Evolutionary conservation across 1,140 invertebrate species (phyloP).

Genomic region (Neocloeon triangulifer): DNA sequence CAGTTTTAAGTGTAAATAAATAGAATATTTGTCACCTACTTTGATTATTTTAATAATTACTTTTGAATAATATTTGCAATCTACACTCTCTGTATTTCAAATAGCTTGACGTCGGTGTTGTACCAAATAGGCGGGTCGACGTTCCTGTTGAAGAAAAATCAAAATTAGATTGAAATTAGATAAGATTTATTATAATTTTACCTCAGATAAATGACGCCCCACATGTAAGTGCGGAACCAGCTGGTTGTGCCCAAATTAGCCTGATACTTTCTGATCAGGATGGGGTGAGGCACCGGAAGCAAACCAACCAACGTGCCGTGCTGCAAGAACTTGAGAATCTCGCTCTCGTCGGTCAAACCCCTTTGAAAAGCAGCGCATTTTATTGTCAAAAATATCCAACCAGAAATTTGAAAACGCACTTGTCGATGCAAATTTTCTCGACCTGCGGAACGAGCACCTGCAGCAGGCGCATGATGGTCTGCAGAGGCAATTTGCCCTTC

Average conservation of each 20-base stretch:
- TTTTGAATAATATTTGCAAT: too few species aligned
- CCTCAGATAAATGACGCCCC: conserved; percentile 96
- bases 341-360: conserved; percentile 96
- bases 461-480: conserved; percentile 95
- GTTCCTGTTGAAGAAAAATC: conserved; percentile 39
- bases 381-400: conserved; percentile 3
- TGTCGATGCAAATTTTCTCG: conserved; percentile 99
- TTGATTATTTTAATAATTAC: too few species aligned
- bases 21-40: too few species aligned
- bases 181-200: conserved; percentile 17
- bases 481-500: conserved; percentile 90
- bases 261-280: conserved; percentile 96
- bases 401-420: conserved; percentile 41
- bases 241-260: conserved; percentile 93
- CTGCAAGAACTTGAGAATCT: conserved; percentile 96
- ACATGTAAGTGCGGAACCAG: conserved; percentile 99
- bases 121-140: conserved; percentile 99
- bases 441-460: conserved; percentile 98
- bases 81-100: conserved; percentile 87
- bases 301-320: conserved; percentile 95
- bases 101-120: conserved; percentile 95
- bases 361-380: conserved; percentile 26
- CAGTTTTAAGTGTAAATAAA: too few species aligned
- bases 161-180: conserved; percentile 1
- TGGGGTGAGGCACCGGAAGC: conserved; percentile 95